These are phyloP conservation scores for Styela clava DNA, from an alignment of 23 tunicate species.

Conservation along the genomic window DNA sequence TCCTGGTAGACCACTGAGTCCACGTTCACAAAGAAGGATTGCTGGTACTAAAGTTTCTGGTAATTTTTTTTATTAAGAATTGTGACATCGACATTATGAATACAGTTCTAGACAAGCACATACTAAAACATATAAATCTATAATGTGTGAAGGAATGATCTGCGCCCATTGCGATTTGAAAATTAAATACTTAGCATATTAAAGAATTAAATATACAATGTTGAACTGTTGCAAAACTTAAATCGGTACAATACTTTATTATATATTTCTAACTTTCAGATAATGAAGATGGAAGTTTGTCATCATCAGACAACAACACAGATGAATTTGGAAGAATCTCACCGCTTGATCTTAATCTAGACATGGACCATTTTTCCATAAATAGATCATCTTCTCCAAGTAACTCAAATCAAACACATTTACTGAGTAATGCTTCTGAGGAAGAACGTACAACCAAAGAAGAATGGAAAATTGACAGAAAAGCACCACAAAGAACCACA, in stretches of 20 bases:
- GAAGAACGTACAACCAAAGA: not conserved
- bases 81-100: not conserved
- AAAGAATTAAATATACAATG: no score
- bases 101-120: not conserved
- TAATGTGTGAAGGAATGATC: not conserved
- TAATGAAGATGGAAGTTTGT: not conserved
- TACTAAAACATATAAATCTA: not conserved
- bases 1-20: slow-evolving; percentile 17
- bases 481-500: not conserved
- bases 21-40: not conserved
- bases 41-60: not conserved
- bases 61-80: not conserved
- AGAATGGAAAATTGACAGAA: not conserved
- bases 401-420: not conserved
- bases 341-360: slow-evolving; percentile 56
- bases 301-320: slow-evolving; percentile 28
- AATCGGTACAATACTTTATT: no score
- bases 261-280: no score
- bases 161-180: no score
- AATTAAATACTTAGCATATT: no score
- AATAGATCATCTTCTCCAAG: not conserved
- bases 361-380: slow-evolving; percentile 36
- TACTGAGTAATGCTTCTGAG: not conserved
- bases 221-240: no score
- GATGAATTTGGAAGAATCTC: slow-evolving; percentile 58